These are phyloP conservation scores for Cephalopholis sonnerati DNA, from an alignment of 2,113 vertebrate genomes.

Conservation along the genomic window DNA sequence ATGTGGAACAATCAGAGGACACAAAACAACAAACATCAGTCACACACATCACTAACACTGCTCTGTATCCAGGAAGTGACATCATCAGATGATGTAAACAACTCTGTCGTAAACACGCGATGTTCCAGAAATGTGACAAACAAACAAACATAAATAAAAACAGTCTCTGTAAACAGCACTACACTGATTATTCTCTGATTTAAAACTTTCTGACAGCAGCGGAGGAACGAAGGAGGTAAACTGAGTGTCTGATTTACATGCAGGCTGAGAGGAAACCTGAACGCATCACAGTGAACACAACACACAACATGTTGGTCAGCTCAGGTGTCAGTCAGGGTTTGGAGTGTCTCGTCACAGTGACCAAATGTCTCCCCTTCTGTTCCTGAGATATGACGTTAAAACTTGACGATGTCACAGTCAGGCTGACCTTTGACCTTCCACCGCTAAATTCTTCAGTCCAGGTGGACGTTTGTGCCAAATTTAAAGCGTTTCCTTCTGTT, in stretches of 20 bases:
- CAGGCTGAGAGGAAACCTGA: conserved; percentile 28
- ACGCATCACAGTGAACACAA: conserved; percentile 12
- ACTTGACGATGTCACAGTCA: too few species aligned
- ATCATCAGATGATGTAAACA: not conserved
- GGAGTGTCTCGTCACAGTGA: too few species aligned
- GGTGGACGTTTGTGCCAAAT: too few species aligned
- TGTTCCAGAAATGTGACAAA: not conserved
- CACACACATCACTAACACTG: not conserved
- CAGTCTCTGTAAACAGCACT: not conserved
- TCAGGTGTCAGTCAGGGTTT: not conserved
- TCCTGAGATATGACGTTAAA: too few species aligned
- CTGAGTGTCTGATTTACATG: not conserved
- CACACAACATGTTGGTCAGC: not conserved
- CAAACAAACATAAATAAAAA: not conserved
- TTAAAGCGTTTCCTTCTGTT: too few species aligned
- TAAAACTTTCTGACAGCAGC: not conserved
- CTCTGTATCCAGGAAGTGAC: not conserved
- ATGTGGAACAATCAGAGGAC: not conserved
- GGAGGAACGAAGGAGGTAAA: not conserved
- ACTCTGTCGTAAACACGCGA: not conserved
- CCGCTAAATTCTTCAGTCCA: too few species aligned
- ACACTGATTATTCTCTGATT: not conserved
- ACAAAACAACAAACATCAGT: not conserved
- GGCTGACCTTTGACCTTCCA: too few species aligned
- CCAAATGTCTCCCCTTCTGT: too few species aligned